Base-by-base conservation (phyloP, 1,140 invertebrate species). In the Neodiprion virginianus region DNA sequence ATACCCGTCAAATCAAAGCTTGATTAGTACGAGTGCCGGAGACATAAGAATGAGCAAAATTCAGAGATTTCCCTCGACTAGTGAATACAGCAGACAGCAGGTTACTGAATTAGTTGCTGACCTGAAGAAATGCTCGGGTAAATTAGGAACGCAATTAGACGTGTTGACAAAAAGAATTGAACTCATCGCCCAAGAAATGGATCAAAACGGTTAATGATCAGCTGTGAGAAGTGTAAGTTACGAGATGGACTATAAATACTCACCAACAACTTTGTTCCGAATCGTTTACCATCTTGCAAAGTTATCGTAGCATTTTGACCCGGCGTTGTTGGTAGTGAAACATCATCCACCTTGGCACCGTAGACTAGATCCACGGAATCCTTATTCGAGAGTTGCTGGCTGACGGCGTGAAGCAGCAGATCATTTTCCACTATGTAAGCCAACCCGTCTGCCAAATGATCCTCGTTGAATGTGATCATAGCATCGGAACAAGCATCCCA, bases 341-440 rank as follows among this genome's bases (percentile, higher is more conserved):
- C 79, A 49, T 85, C 72, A 69, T 80, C 75, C 21, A 87, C 80
- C 78, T 83, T 85, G 3, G 86, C 84, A 28, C 85, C 79, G 73
- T 91, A 88, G 72, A 87, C 77, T 5, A 91, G 80, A 23, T 81
- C 81, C 2, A 89, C 81, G 11, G 80, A 82, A 9, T 79, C 50
- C 72, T 87, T 85, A 11, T 86, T 74, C 4, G 72, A 81, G 21
- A 93, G 81, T 65, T 90, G 82, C 74, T 88, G 89, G 77, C 92
- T 91, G 7, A 97, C 89, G 5, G 95, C 93, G 81, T 95, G 91
- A 14, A 96, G 83, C 67, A 98, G 90, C 7, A 98, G 88, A 89
- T 97, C 93, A 90, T 98, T 99, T 89, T 99, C 97, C n/a, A 98
- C 95, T 81, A 99, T 95, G 83, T 96, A 97, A 7, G 96, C 95